Conservation (phyloP, 2,888 invertebrate species). For the Mellilla xanthometata region DNA sequence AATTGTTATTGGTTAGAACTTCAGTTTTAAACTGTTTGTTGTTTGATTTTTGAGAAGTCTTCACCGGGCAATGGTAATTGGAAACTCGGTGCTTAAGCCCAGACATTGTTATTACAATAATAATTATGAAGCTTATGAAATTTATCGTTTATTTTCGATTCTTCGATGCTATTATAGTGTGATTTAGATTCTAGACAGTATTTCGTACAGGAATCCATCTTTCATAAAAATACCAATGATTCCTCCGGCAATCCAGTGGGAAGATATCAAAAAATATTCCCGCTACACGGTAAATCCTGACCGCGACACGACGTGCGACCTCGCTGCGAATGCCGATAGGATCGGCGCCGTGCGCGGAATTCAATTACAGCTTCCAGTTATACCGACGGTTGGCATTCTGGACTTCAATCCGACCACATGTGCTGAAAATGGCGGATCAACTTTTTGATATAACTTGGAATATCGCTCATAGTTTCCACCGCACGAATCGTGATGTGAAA, state of each 20-base stretch:
- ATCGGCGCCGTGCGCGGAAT: conserved; percentile 59
- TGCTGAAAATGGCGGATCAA: conserved; percentile 21
- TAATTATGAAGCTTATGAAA: no score
- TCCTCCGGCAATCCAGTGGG: conserved; percentile 55
- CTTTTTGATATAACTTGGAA: conserved; percentile 20
- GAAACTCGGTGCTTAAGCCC: no score
- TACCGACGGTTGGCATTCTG: conserved; percentile 51
- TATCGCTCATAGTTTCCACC: background rate
- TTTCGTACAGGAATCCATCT: conserved; percentile 44
- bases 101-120: no score
- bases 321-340: conserved; percentile 45
- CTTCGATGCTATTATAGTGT: no score
- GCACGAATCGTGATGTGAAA: no score
- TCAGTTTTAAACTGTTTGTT: no score
- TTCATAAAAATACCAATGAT: conserved; percentile 65
- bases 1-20: no score
- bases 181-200: conserved; percentile 16
- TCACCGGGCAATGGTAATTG: no score
- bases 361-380: conserved; percentile 64
- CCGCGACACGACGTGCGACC: conserved; percentile 61
- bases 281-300: conserved; percentile 67
- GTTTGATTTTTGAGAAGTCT: no score
- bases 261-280: conserved; percentile 70
- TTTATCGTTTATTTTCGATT: no score
- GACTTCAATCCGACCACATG: conserved; percentile 25